Conservation (phyloP, 2,797 vertebrate genomes). For the Sebastes nivosus region DNA sequence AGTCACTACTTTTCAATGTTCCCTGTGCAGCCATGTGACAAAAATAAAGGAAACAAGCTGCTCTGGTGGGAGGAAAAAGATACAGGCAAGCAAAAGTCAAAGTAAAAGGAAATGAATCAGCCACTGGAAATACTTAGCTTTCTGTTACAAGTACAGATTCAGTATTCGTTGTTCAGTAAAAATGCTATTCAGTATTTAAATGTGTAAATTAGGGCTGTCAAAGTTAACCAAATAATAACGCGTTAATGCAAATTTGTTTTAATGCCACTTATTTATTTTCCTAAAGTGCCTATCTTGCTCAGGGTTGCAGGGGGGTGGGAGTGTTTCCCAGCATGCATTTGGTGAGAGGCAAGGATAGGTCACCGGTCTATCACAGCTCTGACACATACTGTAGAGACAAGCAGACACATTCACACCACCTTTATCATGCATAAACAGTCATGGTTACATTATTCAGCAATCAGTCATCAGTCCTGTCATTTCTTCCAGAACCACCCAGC, state of each 20-base stretch:
- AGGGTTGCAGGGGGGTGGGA: background rate
- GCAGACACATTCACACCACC: background rate
- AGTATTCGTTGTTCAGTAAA: background rate
- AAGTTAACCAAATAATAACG: too few relatives aligned
- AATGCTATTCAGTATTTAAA: background rate
- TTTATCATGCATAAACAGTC: background rate
- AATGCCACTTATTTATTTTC: background rate
- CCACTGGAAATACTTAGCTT: background rate
- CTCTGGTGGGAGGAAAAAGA: background rate
- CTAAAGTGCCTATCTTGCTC: background rate
- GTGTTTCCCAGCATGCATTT: constrained; percentile 9
- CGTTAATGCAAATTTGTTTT: too few relatives aligned
- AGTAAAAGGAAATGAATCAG: constrained; percentile 10
- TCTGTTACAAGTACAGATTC: background rate
- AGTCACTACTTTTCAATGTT: background rate
- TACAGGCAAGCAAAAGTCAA: background rate
- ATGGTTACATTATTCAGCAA: background rate
- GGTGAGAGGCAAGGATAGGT: background rate
- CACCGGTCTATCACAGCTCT: background rate
- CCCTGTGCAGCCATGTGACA: background rate
- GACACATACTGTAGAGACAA: background rate
- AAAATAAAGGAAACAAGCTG: background rate
- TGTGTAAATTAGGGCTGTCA: background rate
- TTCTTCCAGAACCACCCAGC: background rate
- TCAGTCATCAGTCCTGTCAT: background rate